Base-by-base conservation (phyloP, 2,888 invertebrate species). In the Pachymerium ferrugineum region DNA sequence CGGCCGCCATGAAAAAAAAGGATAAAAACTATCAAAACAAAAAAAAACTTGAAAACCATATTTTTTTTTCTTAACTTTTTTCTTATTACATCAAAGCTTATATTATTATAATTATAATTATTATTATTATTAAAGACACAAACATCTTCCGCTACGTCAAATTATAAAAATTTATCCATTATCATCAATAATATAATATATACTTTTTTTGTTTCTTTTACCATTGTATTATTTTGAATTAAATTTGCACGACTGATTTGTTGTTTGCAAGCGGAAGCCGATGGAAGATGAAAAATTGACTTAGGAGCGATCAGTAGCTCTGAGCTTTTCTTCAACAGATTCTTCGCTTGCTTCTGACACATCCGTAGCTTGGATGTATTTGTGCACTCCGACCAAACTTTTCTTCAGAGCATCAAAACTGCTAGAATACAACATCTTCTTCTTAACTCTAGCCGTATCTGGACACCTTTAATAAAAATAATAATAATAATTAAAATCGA, bases 391-490 rank as follows among this genome's bases (percentile, higher is more conserved):
- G 77, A 94, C 94, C 83, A 99, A 87, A 76, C 96, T 93, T 84
- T 95, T 94, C 87, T 97, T 97, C 84, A 99, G 88, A 81, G 97
- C 97, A 85, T 97, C 96, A 83, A 98, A 98, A 80, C 97, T 97
- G 88, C 96, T 96, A 84, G 88, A 88, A 85, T 90, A 90, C 83
- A 89, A 85, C 89, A 89, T 90, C 86, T 89, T 89, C 86, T 89
- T 89, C 85, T 88, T 89, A 79, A 92, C 89, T 86, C 94, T 94
- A 81, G 98, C 96, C 84, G 93, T 94, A 86, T 98, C 97, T 68
- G 97, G 97, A 88, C 97, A 96, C 83, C 85, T 85, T n/a, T n/a
- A n/a, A 78, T 22, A 80, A 78, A 10, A 76, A 69, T 74, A 38
- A 70, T 16, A 68, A 62, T 68, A 38, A 19, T 70, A 12, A 14